A percentile compares a stretch with the other conserved stretches of the same genome.
Evolutionary conservation across 2,113 vertebrate genomes (phyloP).

Genomic region (Uropsilus gracilis): DNA sequence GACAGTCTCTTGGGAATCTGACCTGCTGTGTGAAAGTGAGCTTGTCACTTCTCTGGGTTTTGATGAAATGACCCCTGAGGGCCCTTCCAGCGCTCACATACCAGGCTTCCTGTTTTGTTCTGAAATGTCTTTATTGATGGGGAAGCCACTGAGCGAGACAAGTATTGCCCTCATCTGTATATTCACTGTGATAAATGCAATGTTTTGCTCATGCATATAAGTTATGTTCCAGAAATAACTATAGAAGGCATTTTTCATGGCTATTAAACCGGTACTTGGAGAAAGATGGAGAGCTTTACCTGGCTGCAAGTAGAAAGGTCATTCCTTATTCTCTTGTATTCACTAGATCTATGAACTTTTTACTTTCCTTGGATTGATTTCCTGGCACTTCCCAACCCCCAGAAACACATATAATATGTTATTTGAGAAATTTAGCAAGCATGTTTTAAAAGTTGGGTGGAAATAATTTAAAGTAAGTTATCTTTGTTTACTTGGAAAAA

Average conservation of each 20-base stretch:
- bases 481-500: conserved; percentile 84
- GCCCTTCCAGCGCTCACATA: not conserved
- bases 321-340: conserved; percentile 76
- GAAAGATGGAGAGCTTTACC: conserved; percentile 69
- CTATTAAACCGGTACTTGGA: conserved; percentile 70
- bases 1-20: too few species aligned
- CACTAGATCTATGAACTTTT: conserved; percentile 78
- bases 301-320: conserved; percentile 77
- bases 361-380: conserved; percentile 81
- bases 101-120: not conserved
- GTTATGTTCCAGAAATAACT: conserved; percentile 64
- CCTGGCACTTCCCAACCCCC: conserved; percentile 80
- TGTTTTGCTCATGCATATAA: conserved; percentile 66
- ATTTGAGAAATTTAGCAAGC: conserved; percentile 77
- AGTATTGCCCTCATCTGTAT: not conserved
- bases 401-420: conserved; percentile 81
- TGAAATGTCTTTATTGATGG: not conserved
- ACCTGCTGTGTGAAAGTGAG: not conserved
- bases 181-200: not conserved
- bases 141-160: not conserved
- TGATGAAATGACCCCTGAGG: too few species aligned
- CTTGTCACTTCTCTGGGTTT: not conserved
- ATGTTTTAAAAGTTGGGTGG: conserved; percentile 81
- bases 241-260: conserved; percentile 72
- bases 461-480: conserved; percentile 83